Evolutionary conservation across 2,888 invertebrate genomes (phyloP), one percentile per base, ranked within the genome.

Genomic region (Lordiphosa andalusiaca): DNA sequence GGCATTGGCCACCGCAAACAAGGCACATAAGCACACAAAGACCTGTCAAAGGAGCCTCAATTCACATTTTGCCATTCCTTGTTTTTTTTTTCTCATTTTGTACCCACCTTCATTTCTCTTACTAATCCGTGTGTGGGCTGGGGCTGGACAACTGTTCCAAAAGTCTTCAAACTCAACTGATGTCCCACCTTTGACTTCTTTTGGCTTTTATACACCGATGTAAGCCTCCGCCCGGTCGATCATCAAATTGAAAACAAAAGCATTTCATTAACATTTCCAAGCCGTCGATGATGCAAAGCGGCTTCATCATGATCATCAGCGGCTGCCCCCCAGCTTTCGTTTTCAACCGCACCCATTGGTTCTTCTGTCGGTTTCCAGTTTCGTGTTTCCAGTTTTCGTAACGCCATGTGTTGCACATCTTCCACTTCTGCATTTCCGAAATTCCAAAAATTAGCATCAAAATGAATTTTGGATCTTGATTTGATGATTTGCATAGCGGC

Each of bases 1-100:
- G n/a, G 85, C 85, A 53, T 87, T 87, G 50, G 86, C 72, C 50
- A 68, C 71, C 49, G 76, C 73, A n/a, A 87, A 73, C 21, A 86
- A 59, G 42, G 85, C 82, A 63, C 71, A 74, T 58, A 85, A 47
- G 56, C 78, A 85, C 37, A 87, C 73, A 58, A 87, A 84, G 61
- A 85, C 84, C 85, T 85, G 30, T 0, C 10, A 53, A 6, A 12
- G 33, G 3, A 4, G n/a, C 4, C 5, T 9, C 6, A 13, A n/a
- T 12, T 4, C 10, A 21, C 2, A 19, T 44, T 9, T 16, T 13
- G 16, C 25, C 30, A 42, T 42, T 39, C 19, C 4, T n/a, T 10
- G 6, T 4, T 41, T 41, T 6, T 10, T 30, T 10, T n/a, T 10
- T 5, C 16, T 3, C 30, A 16, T 10, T 3, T 9, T 3, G 3